These are phyloP conservation scores for Mormyrops attenuatus DNA, from an alignment of 2,797 vertebrate genomes.

Conservation along the genomic window DNA sequence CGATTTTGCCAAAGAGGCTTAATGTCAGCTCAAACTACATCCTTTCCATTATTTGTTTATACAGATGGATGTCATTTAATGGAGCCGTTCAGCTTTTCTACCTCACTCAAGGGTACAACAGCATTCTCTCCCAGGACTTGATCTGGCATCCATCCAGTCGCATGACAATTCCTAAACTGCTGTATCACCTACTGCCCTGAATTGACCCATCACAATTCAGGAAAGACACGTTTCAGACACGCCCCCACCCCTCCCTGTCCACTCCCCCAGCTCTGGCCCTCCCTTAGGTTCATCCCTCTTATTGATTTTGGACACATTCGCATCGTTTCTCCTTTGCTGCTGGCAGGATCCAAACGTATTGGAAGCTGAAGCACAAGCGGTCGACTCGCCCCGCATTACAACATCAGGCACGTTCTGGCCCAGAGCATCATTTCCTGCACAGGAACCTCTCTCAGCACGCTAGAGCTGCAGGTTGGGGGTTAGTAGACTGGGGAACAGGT, in stretches of 20 bases:
- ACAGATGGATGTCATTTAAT: background rate
- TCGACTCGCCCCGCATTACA: background rate
- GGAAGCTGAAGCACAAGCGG: background rate
- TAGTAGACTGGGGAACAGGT: background rate
- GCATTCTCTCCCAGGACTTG: background rate
- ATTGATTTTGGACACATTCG: constrained; percentile 10
- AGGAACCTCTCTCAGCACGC: background rate
- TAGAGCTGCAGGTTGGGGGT: background rate
- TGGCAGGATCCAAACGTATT: background rate
- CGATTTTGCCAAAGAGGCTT: background rate
- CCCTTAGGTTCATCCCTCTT: background rate
- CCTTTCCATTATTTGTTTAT: background rate
- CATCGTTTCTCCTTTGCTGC: background rate
- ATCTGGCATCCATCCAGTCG: background rate
- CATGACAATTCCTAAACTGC: background rate
- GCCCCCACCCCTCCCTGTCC: background rate
- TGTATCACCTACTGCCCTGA: background rate
- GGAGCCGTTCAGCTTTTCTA: background rate
- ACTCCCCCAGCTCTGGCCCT: background rate
- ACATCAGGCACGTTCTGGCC: background rate
- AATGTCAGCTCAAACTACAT: background rate
- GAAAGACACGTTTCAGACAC: background rate
- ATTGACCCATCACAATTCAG: background rate
- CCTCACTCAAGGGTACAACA: background rate
- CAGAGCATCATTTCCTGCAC: background rate